A percentile compares a stretch with the other conserved stretches of the same genome.
Evolutionary conservation across 2,797 vertebrate species (phyloP).

Genomic region (Phalanger gymnotis): DNA sequence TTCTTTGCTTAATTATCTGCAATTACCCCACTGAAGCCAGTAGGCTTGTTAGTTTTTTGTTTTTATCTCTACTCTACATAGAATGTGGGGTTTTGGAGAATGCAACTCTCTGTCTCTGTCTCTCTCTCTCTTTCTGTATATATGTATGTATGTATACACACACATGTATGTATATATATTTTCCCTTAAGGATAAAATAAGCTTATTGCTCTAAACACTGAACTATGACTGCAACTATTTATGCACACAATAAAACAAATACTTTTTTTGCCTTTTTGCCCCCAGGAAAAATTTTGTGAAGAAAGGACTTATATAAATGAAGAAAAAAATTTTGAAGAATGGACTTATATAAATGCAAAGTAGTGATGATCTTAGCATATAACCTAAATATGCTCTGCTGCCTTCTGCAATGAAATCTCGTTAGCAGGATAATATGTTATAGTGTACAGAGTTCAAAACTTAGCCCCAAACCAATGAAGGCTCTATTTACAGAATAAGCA

Average conservation of each 20-base stretch:
- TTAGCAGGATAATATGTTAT: not conserved
- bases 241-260: not conserved
- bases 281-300: not conserved
- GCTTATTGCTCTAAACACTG: not conserved
- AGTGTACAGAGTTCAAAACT: not conserved
- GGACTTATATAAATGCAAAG: not conserved
- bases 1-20: conserved; percentile 57
- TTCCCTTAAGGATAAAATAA: not conserved
- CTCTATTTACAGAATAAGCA: not conserved
- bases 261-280: not conserved
- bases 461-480: not conserved
- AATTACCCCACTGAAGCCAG: conserved; percentile 28
- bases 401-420: not conserved
- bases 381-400: not conserved
- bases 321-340: not conserved
- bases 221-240: not conserved
- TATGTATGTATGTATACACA: not conserved
- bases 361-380: not conserved
- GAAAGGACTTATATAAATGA: not conserved
- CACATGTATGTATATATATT: not conserved
- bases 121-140: too few relatives aligned
- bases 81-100: not conserved
- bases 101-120: too few relatives aligned
- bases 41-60: not conserved
- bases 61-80: not conserved